These are phyloP conservation scores for Ophion ellenae DNA, from an alignment of 2,888 invertebrate species.

Conservation along the genomic window DNA sequence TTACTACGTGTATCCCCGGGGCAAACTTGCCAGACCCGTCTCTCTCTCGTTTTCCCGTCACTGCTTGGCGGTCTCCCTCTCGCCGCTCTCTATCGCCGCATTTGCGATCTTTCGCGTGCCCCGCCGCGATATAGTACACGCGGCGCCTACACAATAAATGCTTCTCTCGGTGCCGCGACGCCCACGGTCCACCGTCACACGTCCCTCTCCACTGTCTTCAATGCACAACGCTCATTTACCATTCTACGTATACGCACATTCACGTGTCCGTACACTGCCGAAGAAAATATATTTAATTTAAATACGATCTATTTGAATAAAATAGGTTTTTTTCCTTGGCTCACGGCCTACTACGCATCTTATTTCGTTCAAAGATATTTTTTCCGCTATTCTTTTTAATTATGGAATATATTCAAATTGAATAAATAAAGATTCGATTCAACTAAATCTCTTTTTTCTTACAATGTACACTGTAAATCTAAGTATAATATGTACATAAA, in stretches of 20 bases:
- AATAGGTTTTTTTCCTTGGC: too few species aligned
- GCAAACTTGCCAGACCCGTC: constrained; percentile 46
- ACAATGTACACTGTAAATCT: too few species aligned
- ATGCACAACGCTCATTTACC: background rate
- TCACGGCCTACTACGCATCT: too few species aligned
- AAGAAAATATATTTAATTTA: too few species aligned
- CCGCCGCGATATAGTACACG: constrained; percentile 54
- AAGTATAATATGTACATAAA: fast-evolving
- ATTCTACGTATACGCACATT: too few species aligned
- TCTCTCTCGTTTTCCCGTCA: constrained; percentile 11
- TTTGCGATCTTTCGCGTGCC: constrained; percentile 47
- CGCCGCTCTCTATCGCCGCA: background rate
- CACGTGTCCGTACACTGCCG: too few species aligned
- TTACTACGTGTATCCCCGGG: constrained; percentile 28
- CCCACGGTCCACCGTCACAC: constrained; percentile 57
- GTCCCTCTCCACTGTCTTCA: constrained; percentile 38
- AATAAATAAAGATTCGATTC: too few species aligned
- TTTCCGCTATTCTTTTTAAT: too few species aligned
- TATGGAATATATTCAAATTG: too few species aligned
- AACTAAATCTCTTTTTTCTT: too few species aligned
- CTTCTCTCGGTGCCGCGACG: constrained; percentile 50
- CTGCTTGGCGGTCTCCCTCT: constrained; percentile 56
- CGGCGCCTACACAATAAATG: constrained; percentile 63
- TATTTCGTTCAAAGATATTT: too few species aligned
- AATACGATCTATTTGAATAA: too few species aligned